phyloP scores from a whole-genome alignment of 2,113 vertebrate genomes.

The Panthera uncia region DNA sequence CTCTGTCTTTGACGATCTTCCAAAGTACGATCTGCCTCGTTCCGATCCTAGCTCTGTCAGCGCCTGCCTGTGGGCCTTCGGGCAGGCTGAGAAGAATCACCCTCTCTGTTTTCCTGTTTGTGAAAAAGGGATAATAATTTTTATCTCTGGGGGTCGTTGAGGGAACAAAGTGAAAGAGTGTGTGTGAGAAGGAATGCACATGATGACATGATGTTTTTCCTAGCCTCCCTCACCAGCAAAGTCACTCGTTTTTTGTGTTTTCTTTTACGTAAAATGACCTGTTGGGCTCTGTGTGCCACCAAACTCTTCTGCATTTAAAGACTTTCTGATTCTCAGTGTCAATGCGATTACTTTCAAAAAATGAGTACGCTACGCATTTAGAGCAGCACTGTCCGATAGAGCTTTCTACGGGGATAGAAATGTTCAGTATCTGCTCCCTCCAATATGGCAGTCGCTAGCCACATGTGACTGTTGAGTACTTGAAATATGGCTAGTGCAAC shows the following conservation, averaged over 20 bases:
- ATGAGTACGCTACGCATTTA: neutral
- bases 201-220: neutral
- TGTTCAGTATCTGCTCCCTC: accelerated
- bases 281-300: neutral
- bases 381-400: neutral
- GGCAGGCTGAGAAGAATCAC: neutral
- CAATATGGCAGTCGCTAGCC: too few species aligned
- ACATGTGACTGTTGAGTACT: accelerated
- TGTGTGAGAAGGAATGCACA: neutral
- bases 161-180: neutral
- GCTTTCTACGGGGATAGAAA: neutral
- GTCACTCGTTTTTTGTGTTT: neutral
- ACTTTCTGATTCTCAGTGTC: neutral
- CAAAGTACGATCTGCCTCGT: neutral
- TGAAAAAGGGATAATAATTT: neutral
- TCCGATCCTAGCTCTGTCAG: neutral
- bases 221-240: neutral
- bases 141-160: neutral
- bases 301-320: neutral
- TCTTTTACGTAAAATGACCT: neutral
- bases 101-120: neutral
- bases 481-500: neutral
- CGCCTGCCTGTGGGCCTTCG: neutral
- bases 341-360: neutral
- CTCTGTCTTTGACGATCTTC: neutral